Base-by-base conservation (phyloP, 2,797 vertebrate species). In the Anomalospiza imberbis region DNA sequence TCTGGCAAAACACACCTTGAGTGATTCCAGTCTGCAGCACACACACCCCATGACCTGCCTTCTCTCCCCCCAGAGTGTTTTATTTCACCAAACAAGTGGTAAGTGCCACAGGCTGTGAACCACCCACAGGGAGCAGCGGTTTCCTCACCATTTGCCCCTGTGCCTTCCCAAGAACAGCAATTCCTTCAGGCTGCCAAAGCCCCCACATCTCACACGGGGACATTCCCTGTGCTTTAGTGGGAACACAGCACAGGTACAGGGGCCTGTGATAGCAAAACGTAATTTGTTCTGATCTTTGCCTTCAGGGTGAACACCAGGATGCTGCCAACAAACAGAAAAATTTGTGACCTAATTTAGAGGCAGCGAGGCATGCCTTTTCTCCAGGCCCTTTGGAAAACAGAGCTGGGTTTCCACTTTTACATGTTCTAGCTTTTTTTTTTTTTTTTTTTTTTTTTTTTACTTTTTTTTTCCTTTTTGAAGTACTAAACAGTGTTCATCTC, bases 301-400 rank as follows among this genome's bases (percentile, higher is more conserved):
- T 98, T 97, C 75, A 91, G 97, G 97, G 94, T 94, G 91, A 97
- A 90, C 93, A 91, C 85, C 34, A 79, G 98, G 97, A 97, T 96
- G 97, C 97, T 97, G 97, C 98, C 96, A 98, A 97, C 96, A 98
- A 97, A 95, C 96, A 97, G 98, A 97, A 98, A 98, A 98, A 98
- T 97, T 96, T 98, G 98, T 98, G 98, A 98, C 98, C 97, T 98
- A 98, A 98, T 98, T 98, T 97, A 97, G 97, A 97, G 94, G 97
- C 97, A 98, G 97, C 24, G 68, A 98, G 96, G 97, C 97, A 94
- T 98, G 72, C 74, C 96, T 97, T 96, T 97, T 95, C 96, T 98
- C 96, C 10, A 38, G 65, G 78, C 94, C 90, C 96, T 88, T 94
- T 91, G 85, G 96, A 96, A 97, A 95, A 89, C 89, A 94, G 84